Conservation (phyloP, 2,888 invertebrate genomes). For the Nemotelus pantherinus region DNA sequence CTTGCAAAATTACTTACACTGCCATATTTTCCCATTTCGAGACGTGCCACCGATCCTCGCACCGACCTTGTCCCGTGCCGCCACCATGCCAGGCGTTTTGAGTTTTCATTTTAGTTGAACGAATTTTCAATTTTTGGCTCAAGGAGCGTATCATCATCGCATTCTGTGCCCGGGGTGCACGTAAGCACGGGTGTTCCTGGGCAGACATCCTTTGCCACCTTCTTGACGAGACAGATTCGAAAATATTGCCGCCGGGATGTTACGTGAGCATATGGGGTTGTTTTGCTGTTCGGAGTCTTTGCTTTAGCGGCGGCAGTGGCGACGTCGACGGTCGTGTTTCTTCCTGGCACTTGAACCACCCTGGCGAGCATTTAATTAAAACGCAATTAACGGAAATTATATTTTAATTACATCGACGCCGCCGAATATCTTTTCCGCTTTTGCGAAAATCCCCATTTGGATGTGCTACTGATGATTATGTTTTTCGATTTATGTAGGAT, state of each 20-base stretch:
- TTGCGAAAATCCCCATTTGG: conserved; percentile 17
- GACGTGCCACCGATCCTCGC: neutral
- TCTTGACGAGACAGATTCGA: conserved; percentile 4
- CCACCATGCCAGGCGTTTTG: neutral
- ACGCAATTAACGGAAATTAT: conserved; percentile 52
- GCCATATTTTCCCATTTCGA: neutral
- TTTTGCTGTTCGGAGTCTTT: neutral
- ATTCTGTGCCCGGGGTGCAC: neutral
- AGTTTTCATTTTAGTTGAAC: conserved; percentile 35
- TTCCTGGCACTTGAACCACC: conserved; percentile 8
- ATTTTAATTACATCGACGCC: conserved; percentile 50
- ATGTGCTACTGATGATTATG: neutral
- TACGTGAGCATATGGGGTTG: neutral
- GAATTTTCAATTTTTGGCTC: conserved; percentile 39
- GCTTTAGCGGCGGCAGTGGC: neutral
- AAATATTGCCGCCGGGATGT: conserved; percentile 25
- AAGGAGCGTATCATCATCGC: conserved; percentile 17
- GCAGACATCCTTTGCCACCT: neutral
- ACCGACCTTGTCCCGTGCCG: neutral
- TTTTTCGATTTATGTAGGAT: neutral
- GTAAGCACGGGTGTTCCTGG: neutral
- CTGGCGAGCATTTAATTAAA: conserved; percentile 50
- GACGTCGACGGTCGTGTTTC: neutral
- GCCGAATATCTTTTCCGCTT: conserved; percentile 38
- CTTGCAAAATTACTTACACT: conserved; percentile 10